Evolutionary conservation across 2,797 vertebrate genomes (phyloP).

Genomic region (Smutsia gigantea): DNA sequence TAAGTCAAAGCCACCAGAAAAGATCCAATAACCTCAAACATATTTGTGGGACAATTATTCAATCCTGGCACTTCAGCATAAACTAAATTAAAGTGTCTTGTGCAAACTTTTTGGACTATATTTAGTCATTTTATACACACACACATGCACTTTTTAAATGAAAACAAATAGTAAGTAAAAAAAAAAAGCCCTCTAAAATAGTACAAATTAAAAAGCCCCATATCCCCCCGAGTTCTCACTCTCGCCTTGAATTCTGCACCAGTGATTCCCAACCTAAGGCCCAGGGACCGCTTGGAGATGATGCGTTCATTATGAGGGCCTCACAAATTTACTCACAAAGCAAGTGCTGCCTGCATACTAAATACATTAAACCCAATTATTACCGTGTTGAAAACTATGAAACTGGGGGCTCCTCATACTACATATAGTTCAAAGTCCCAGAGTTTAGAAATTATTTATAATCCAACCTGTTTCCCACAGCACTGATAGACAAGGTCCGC

Average conservation of each 20-base stretch:
- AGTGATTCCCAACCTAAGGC: background rate
- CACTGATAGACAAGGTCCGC: background rate
- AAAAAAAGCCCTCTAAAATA: slow-evolving; percentile 18
- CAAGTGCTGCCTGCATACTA: background rate
- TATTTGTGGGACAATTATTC: background rate
- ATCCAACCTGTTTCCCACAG: background rate
- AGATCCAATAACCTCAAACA: background rate
- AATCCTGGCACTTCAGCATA: background rate
- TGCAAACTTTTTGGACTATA: background rate
- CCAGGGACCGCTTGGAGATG: background rate
- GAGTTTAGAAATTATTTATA: background rate
- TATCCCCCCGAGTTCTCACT: background rate
- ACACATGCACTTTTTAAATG: background rate
- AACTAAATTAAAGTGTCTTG: background rate
- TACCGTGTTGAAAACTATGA: too few relatives aligned
- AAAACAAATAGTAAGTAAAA: background rate
- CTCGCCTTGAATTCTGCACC: background rate
- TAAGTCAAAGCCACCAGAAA: background rate
- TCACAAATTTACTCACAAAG: background rate
- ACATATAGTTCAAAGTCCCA: background rate
- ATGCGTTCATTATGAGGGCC: background rate
- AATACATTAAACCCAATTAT: background rate
- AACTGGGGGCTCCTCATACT: too few relatives aligned
- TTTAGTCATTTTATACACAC: slow-evolving; percentile 10
- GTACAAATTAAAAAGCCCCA: background rate